Base-by-base conservation (phyloP, 1,140 invertebrate genomes). In the Bombus waltoni region DNA sequence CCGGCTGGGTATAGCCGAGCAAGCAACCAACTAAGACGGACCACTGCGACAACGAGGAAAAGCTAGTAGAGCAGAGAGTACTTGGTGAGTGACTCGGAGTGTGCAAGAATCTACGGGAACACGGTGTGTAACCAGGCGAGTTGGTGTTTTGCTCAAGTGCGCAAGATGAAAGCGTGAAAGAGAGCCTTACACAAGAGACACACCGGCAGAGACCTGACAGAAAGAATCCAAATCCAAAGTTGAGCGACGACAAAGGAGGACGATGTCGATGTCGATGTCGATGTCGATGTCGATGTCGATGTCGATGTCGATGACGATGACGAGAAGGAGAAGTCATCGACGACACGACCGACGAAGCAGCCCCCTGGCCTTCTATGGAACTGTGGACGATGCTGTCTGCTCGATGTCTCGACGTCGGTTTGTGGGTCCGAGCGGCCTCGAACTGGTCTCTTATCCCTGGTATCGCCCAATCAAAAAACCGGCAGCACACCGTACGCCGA, bases 401-500 rank as follows among this genome's bases (percentile, higher is more conserved):
- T 92, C 91, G 90, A 81, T 89, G 92, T 91, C 91, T 93, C 87
- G 93, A 92, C 91, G 92, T 87, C 89, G 89, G 92, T 93, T 94
- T 94, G 90, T 95, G 94, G 87, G 76, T 91, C 83, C 89, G 89
- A 78, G 87, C 89, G 92, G 89, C 93, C 92, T 93, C 93, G 93
- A 94, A 94, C 94, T 94, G 92, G 92, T 93, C 94, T 95, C 94
- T 95, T 95, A 95, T 95, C 93, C 94, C 87, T 62, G 87, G 85
- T 91, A 94, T 94, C 94, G 93, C 90, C 95, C 95, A 95, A 95
- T 95, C 94, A 94, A 94, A 95, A 93, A 94, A 94, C 92, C 92
- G 93, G 87, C 91, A 93, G 92, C 89, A 83, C 85, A 89, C 81
- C 83, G 86, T 73, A 80, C 86, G 81, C 86, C 90, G 89, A 95